Conservation (phyloP, 2,888 invertebrate species). For the Helicoverpa assulta region DNA sequence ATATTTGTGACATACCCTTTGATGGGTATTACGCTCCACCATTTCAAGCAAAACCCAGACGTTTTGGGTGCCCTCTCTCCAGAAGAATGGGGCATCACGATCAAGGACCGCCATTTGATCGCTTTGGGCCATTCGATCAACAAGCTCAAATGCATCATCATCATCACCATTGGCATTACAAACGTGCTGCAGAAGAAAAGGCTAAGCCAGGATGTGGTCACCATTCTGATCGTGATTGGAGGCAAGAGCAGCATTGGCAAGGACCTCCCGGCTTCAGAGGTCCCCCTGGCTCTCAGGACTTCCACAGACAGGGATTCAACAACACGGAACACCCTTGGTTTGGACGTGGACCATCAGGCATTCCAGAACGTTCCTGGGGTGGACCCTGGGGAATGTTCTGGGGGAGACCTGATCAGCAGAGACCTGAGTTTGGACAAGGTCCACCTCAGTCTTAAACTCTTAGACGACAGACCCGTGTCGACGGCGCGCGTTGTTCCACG, state of each 20-base stretch:
- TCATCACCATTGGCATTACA: background rate
- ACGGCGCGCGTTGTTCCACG: too few species aligned
- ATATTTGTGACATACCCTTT: constrained; percentile 37
- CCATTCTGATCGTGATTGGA: background rate
- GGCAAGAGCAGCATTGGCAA: too few species aligned
- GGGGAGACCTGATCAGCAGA: background rate
- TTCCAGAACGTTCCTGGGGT: background rate
- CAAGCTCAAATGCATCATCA: background rate
- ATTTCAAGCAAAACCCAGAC: constrained; percentile 9
- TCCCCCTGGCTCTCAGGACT: too few species aligned
- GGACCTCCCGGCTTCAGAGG: too few species aligned
- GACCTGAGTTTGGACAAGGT: background rate
- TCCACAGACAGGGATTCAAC: too few species aligned
- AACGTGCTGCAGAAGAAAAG: background rate
- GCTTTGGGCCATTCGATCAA: background rate
- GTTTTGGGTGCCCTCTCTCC: constrained; percentile 11
- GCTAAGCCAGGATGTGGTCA: background rate
- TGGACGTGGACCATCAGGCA: background rate
- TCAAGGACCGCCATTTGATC: background rate
- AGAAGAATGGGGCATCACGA: constrained; percentile 10
- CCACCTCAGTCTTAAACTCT: background rate
- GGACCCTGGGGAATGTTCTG: background rate
- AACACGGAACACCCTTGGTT: background rate
- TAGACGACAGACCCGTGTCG: too few species aligned
- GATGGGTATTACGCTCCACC: constrained; percentile 35